Evolutionary conservation across 2,797 vertebrate genomes (phyloP).

Genomic region (Hydrolagus colliei): DNA sequence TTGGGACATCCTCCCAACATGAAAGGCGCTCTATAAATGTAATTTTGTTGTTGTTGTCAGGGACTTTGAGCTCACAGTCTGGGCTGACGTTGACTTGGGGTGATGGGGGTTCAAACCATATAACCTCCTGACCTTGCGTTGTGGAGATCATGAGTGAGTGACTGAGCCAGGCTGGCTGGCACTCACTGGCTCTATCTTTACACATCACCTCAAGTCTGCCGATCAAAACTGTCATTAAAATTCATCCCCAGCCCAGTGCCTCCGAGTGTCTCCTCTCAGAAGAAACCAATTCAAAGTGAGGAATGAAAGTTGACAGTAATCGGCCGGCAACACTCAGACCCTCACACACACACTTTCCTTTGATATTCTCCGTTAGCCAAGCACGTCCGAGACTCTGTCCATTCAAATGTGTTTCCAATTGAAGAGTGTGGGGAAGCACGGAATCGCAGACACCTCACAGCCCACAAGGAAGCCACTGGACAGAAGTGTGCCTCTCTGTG

Average conservation of each 20-base stretch:
- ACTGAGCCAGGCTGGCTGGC: neutral
- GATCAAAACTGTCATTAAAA: constrained; percentile 27
- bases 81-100: no score
- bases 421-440: neutral
- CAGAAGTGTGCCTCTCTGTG: neutral
- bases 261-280: constrained; percentile 39
- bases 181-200: neutral
- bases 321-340: neutral
- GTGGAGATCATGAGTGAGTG: no score
- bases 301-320: constrained; percentile 15
- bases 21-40: no score
- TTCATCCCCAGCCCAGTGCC: constrained; percentile 38
- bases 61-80: no score
- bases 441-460: neutral
- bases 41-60: no score
- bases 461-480: neutral
- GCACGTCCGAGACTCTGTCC: neutral
- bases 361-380: neutral
- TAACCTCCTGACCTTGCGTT: no score
- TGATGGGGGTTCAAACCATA: no score
- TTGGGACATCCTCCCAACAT: no score
- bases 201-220: neutral
- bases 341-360: neutral
- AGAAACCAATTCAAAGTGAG: constrained; percentile 22
- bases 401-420: neutral